Evolutionary conservation across 2,113 vertebrate genomes (phyloP).

Genomic region (Neopipo cinnamomea): DNA sequence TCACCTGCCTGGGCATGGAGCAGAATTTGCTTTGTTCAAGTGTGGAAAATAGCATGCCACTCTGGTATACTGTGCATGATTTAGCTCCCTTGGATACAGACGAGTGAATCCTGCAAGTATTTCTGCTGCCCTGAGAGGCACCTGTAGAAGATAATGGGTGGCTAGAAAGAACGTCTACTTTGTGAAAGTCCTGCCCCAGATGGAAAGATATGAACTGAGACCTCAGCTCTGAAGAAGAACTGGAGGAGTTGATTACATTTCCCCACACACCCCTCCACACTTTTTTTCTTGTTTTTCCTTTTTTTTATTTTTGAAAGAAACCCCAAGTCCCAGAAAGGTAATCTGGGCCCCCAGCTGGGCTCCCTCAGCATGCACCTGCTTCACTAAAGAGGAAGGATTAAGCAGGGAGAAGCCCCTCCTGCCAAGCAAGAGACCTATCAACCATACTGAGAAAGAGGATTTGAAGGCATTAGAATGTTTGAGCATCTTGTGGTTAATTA

Average conservation of each 20-base stretch:
- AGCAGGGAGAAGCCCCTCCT: background rate
- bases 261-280: accelerated
- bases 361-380: background rate
- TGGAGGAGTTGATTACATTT: background rate
- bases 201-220: background rate
- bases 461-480: background rate
- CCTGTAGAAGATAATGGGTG: background rate
- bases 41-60: background rate
- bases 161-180: background rate
- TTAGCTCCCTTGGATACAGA: background rate
- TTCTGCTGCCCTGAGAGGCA: background rate
- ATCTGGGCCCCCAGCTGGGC: background rate
- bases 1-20: background rate
- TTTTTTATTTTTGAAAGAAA: background rate
- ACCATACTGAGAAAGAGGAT: background rate
- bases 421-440: background rate
- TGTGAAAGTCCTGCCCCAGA: background rate
- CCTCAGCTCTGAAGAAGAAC: background rate
- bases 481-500: background rate
- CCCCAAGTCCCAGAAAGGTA: background rate
- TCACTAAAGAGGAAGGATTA: background rate
- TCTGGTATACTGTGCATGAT: background rate
- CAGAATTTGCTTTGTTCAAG: background rate
- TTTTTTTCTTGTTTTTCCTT: background rate
- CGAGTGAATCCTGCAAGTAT: background rate